Evolutionary conservation across 92 coral and sea anemone genomes (phyloP).

Genomic region (Siderastrea radians): DNA sequence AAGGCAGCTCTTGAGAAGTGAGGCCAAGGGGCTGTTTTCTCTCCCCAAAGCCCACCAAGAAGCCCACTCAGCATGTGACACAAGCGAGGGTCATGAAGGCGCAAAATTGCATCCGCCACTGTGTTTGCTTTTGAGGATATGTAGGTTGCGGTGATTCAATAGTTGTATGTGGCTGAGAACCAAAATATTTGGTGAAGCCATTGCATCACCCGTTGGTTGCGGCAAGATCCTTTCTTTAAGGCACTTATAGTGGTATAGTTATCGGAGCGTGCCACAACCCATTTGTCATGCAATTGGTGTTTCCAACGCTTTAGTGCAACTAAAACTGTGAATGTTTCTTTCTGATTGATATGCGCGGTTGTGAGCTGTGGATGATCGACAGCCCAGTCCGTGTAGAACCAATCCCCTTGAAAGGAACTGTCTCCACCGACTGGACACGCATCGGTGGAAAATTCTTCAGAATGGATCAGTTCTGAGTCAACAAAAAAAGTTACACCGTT

Average conservation of each 20-base stretch:
- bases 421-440: constrained; percentile 54
- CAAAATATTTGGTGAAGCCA: constrained; percentile 42
- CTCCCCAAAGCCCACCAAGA: too few species aligned
- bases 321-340: constrained; percentile 16
- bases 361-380: not conserved
- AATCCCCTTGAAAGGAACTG: constrained; percentile 31
- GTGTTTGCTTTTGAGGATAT: not conserved
- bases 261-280: constrained; percentile 24
- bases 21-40: not conserved
- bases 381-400: constrained; percentile 40
- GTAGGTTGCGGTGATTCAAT: constrained; percentile 37
- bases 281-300: not conserved
- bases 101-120: constrained; percentile 42
- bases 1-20: not conserved
- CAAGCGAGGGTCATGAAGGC: constrained; percentile 33
- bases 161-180: constrained; percentile 40
- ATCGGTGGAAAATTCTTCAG: constrained; percentile 40
- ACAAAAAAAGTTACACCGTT: constrained; percentile 36
- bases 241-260: constrained; percentile 14
- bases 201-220: constrained; percentile 3
- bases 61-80: too few species aligned
- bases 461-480: constrained; percentile 10
- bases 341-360: constrained; percentile 19
- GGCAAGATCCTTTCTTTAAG: constrained; percentile 41
- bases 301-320: constrained; percentile 25